These are phyloP conservation scores for Apantesis nais DNA, from an alignment of 2,888 invertebrate species.

Conservation along the genomic window DNA sequence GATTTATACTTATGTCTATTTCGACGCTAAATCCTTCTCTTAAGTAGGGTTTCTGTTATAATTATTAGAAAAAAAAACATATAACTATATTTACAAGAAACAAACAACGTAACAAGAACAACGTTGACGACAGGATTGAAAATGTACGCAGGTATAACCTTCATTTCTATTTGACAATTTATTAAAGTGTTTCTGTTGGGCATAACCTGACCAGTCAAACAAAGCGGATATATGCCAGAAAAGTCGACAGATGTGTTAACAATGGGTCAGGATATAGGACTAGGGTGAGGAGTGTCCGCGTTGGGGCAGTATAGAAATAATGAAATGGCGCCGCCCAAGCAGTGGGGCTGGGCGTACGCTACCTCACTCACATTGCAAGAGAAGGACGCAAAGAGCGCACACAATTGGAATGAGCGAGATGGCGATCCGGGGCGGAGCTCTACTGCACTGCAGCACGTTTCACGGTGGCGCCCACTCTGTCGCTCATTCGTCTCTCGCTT, in stretches of 20 bases:
- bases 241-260: constrained; percentile 62
- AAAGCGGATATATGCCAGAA: constrained; percentile 32
- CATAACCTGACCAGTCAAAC: constrained; percentile 23
- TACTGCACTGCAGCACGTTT: constrained; percentile 40
- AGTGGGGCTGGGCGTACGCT: constrained; percentile 54
- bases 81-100: not conserved
- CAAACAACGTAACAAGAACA: not conserved
- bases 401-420: constrained; percentile 43
- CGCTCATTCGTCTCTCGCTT: constrained; percentile 83
- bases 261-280: constrained; percentile 59
- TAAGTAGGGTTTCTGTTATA: too few species aligned
- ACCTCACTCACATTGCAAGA: constrained; percentile 19
- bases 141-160: not conserved
- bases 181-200: constrained; percentile 12
- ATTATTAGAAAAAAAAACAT: not conserved
- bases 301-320: constrained; percentile 53
- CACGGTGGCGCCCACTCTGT: constrained; percentile 70
- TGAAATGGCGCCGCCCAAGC: constrained; percentile 55
- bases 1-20: too few species aligned
- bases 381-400: constrained; percentile 12
- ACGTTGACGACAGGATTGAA: not conserved
- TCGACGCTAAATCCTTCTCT: too few species aligned
- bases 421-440: constrained; percentile 16
- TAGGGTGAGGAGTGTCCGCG: constrained; percentile 60
- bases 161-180: constrained; percentile 5